phyloP scores from a whole-genome alignment of 2,888 invertebrate species.

The Aspidiotus destructor region DNA sequence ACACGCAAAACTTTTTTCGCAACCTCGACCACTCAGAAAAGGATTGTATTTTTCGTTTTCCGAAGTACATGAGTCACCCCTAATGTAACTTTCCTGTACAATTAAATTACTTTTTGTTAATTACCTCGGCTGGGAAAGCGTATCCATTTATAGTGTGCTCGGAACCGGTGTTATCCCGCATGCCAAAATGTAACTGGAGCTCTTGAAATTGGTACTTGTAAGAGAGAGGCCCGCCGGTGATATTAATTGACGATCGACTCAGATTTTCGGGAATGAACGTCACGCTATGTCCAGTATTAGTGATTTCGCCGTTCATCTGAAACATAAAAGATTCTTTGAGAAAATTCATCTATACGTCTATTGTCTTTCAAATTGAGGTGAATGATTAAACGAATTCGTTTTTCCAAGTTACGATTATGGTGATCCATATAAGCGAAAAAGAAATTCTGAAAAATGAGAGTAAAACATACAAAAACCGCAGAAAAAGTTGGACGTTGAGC shows the following conservation, averaged over 20 bases:
- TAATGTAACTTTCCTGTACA: conserved; percentile 24
- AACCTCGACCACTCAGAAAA: not conserved
- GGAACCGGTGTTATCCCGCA: conserved; percentile 83
- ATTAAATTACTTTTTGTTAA: conserved; percentile 14
- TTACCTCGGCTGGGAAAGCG: conserved; percentile 94
- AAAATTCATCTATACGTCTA: too few relatives aligned
- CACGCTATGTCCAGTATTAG: conserved; percentile 90
- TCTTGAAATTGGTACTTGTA: conserved; percentile 93
- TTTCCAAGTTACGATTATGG: too few relatives aligned
- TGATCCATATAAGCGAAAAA: too few relatives aligned
- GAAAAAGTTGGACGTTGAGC: too few relatives aligned
- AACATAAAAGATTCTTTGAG: conserved; percentile 34
- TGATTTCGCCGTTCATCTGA: conserved; percentile 79
- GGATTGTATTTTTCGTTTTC: not conserved
- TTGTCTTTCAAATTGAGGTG: too few relatives aligned
- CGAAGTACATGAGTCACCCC: conserved; percentile 1
- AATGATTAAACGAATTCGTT: too few relatives aligned
- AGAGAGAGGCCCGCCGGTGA: conserved; percentile 90
- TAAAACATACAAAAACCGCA: too few relatives aligned
- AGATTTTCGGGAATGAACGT: conserved; percentile 83
- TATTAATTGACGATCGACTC: conserved; percentile 75
- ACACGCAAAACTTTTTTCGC: not conserved
- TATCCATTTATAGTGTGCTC: conserved; percentile 95
- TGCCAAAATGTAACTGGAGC: conserved; percentile 88
- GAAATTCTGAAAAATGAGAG: too few relatives aligned